A percentile compares a stretch with the other conserved stretches of the same genome.
Evolutionary conservation across 2,797 vertebrate genomes (phyloP).

Genomic region (Holocentrus rufus): DNA sequence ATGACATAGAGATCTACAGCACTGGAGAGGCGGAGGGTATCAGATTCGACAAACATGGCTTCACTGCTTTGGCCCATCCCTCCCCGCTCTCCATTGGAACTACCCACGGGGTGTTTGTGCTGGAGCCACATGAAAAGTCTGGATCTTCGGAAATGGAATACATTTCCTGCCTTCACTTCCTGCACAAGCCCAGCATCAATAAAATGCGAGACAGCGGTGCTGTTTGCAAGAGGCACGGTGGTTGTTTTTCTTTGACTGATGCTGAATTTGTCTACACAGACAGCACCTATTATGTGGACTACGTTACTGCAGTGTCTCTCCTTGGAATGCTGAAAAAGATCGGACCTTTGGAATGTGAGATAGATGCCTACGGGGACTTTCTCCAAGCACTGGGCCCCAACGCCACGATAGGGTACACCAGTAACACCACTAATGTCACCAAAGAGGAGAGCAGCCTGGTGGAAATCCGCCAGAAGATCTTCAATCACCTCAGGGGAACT

Average conservation of each 20-base stretch:
- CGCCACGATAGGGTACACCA: constrained; percentile 85
- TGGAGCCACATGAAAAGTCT: constrained; percentile 72
- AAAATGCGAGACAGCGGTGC: constrained; percentile 84
- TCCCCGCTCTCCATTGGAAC: constrained; percentile 87
- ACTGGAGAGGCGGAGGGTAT: constrained; percentile 67
- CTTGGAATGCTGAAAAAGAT: constrained; percentile 83
- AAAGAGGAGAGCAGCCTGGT: constrained; percentile 78
- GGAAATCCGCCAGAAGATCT: constrained; percentile 85
- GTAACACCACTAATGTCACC: constrained; percentile 77
- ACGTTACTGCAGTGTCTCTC: constrained; percentile 76
- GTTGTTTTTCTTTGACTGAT: background rate
- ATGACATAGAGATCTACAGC: constrained; percentile 94
- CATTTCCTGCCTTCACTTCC: constrained; percentile 81
- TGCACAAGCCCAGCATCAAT: constrained; percentile 91
- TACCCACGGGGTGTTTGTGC: constrained; percentile 93
- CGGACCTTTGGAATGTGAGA: constrained; percentile 86
- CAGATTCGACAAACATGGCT: constrained; percentile 87
- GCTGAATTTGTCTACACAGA: constrained; percentile 91
- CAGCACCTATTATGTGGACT: constrained; percentile 92
- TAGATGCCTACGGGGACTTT: constrained; percentile 97
- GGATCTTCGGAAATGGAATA: constrained; percentile 78
- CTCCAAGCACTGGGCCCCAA: constrained; percentile 90
- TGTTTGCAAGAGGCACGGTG: constrained; percentile 64
- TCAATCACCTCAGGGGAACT: constrained; percentile 84
- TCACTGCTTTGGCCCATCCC: constrained; percentile 94